phyloP scores from a whole-genome alignment of 2,888 invertebrate genomes.

The Lepetodrilus schrolli region DNA sequence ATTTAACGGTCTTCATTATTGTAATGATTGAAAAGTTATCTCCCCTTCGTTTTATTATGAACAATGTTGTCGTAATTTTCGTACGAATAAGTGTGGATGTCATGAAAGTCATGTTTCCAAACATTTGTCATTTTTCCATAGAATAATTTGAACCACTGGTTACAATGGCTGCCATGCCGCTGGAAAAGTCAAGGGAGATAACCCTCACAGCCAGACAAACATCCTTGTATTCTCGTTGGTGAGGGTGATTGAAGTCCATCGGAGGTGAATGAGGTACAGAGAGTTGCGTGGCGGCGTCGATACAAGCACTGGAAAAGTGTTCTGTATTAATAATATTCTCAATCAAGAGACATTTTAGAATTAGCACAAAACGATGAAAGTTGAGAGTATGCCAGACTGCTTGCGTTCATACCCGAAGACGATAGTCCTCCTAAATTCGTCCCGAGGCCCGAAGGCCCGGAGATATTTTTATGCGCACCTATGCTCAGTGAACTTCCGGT shows the following conservation, averaged over 20 bases:
- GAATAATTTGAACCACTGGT: too few relatives aligned
- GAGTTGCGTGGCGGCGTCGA: background rate
- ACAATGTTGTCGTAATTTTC: too few relatives aligned
- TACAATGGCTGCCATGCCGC: too few relatives aligned
- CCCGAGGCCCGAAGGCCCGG: background rate
- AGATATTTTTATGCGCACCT: background rate
- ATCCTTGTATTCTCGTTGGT: background rate
- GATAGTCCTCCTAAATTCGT: background rate
- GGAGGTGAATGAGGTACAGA: slow-evolving; percentile 5
- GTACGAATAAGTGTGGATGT: too few relatives aligned
- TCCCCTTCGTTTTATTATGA: too few relatives aligned
- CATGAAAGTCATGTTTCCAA: too few relatives aligned
- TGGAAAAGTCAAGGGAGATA: background rate
- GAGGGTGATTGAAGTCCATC: too few relatives aligned
- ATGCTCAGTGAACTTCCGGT: slow-evolving; percentile 23
- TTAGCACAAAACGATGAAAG: slow-evolving; percentile 15
- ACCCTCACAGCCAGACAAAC: background rate
- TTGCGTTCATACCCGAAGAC: background rate
- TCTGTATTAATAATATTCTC: background rate
- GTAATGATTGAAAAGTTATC: too few relatives aligned
- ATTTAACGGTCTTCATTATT: too few relatives aligned
- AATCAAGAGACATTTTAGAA: slow-evolving; percentile 5
- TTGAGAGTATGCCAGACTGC: slow-evolving; percentile 14
- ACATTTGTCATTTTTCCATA: too few relatives aligned
- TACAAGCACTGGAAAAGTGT: background rate